Conservation (phyloP, 2,797 vertebrate genomes). For the Denticeps clupeoides region DNA sequence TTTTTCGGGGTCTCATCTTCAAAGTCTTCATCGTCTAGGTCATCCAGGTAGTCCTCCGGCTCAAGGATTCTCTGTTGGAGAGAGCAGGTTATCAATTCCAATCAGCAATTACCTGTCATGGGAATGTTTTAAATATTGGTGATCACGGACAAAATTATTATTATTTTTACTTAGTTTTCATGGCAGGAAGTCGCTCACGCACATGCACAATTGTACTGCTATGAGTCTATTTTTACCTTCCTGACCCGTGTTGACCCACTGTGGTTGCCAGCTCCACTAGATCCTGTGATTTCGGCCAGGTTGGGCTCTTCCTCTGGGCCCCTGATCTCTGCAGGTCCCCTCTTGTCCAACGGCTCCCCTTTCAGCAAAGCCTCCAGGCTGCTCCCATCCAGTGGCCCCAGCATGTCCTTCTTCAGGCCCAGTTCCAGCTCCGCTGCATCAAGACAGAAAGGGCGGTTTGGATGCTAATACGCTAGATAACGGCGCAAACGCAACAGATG, state of each 20-base stretch:
- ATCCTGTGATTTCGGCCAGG: constrained; percentile 69
- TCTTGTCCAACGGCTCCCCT: constrained; percentile 78
- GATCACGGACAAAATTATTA: too few relatives aligned
- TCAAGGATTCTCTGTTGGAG: constrained; percentile 88
- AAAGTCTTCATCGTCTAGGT: constrained; percentile 91
- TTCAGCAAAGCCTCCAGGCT: constrained; percentile 86
- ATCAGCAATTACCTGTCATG: too few relatives aligned
- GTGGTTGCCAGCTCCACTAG: constrained; percentile 51
- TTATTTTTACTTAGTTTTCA: too few relatives aligned
- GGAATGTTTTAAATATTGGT: too few relatives aligned
- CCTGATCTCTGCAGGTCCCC: constrained; percentile 63
- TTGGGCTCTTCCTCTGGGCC: constrained; percentile 67
- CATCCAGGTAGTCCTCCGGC: constrained; percentile 90
- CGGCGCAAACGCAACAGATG: background rate
- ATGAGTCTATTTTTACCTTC: constrained; percentile 64
- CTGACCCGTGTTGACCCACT: constrained; percentile 63
- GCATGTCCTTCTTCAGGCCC: constrained; percentile 77
- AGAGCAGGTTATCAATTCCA: too few relatives aligned
- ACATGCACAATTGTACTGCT: background rate
- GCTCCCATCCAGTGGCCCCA: constrained; percentile 79
- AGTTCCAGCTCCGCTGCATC: constrained; percentile 62
- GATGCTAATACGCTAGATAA: background rate
- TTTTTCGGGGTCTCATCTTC: constrained; percentile 94
- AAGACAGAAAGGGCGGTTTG: background rate
- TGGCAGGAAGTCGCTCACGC: too few relatives aligned